A percentile compares a stretch with the other conserved stretches of the same genome.
Evolutionary conservation across 1,140 invertebrate genomes (phyloP).

Genomic region (Eueides isabella): DNA sequence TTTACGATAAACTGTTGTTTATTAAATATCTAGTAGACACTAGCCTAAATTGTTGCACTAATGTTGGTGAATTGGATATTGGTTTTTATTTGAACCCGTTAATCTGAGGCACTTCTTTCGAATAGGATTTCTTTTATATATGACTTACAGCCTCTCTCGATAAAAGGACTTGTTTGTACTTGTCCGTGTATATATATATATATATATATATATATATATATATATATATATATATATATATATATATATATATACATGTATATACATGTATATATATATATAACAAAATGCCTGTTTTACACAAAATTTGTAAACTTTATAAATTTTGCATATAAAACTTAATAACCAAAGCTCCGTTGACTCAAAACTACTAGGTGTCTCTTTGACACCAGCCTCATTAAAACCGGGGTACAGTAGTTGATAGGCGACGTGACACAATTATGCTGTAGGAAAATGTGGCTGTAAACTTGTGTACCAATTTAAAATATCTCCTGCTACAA

Average conservation of each 20-base stretch:
- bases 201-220: too few relatives aligned
- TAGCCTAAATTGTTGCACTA: too few relatives aligned
- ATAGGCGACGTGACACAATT: slow-evolving; percentile 32
- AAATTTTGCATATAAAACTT: background rate
- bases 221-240: too few relatives aligned
- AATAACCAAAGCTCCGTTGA: slow-evolving; percentile 18
- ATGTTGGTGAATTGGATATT: too few relatives aligned
- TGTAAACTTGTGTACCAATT: slow-evolving; percentile 26
- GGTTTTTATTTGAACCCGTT: too few relatives aligned
- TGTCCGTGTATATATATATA: too few relatives aligned
- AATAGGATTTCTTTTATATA: too few relatives aligned
- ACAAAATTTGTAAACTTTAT: background rate
- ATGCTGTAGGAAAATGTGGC: slow-evolving; percentile 28
- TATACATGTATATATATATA: too few relatives aligned
- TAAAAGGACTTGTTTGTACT: too few relatives aligned
- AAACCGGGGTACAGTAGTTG: slow-evolving; percentile 19
- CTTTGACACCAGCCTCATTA: slow-evolving; percentile 39
- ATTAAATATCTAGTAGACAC: background rate
- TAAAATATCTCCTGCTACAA: slow-evolving; percentile 27
- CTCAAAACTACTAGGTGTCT: slow-evolving; percentile 22
- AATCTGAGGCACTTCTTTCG: too few relatives aligned
- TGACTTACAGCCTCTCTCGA: too few relatives aligned
- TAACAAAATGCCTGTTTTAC: background rate
- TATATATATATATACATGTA: too few relatives aligned
- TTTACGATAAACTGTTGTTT: background rate